Evolutionary conservation across 2,888 invertebrate genomes (phyloP).

Genomic region (Myopa testacea): DNA sequence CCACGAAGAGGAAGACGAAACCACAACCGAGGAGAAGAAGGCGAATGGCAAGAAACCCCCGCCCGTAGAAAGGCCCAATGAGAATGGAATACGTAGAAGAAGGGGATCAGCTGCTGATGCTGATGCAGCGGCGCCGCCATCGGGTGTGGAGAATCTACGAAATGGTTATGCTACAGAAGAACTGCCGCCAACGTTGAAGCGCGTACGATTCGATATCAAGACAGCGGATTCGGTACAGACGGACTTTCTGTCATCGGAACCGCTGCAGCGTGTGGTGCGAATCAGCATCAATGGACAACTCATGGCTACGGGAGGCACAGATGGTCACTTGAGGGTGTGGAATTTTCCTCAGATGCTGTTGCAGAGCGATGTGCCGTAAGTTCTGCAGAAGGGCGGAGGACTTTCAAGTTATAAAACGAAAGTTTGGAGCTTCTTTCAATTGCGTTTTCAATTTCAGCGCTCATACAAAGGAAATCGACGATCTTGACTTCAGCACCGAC

Average conservation of each 20-base stretch:
- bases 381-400: background rate
- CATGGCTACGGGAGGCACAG: slow-evolving; percentile 92
- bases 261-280: slow-evolving; percentile 87
- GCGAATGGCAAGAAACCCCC: slow-evolving; percentile 35
- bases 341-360: slow-evolving; percentile 84
- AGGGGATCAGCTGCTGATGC: slow-evolving; percentile 38
- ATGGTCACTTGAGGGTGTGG: slow-evolving; percentile 90
- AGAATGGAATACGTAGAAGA: slow-evolving; percentile 63
- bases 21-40: slow-evolving; percentile 54
- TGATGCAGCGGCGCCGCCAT: slow-evolving; percentile 38
- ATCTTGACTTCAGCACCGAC: slow-evolving; percentile 89
- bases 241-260: slow-evolving; percentile 82
- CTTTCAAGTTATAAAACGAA: background rate
- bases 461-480: slow-evolving; percentile 93
- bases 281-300: slow-evolving; percentile 81
- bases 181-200: slow-evolving; percentile 67
- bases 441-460: slow-evolving; percentile 66
- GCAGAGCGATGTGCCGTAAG: slow-evolving; percentile 74
- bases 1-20: slow-evolving; percentile 63
- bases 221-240: slow-evolving; percentile 86
- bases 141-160: slow-evolving; percentile 62
- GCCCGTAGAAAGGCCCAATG: slow-evolving; percentile 55
- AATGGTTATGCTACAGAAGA: slow-evolving; percentile 60
- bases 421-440: background rate
- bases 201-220: slow-evolving; percentile 80